phyloP scores from a whole-genome alignment of 2,888 invertebrate species.

The Patella pellucida region DNA sequence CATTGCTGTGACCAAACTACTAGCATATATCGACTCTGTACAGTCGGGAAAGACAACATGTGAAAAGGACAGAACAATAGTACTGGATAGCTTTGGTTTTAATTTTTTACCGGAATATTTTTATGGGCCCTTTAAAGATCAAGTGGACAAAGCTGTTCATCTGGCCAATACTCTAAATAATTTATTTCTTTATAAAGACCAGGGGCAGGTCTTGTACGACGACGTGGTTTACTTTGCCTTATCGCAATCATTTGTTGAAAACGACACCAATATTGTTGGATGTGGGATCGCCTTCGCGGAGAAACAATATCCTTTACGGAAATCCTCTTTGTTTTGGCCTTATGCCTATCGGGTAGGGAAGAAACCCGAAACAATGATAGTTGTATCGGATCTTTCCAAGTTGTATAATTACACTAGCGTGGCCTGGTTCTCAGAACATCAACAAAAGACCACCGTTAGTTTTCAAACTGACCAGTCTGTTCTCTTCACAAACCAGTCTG shows the following conservation, averaged over 20 bases:
- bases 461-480: slow-evolving; percentile 20
- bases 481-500: slow-evolving; percentile 26
- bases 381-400: slow-evolving; percentile 34
- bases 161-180: slow-evolving; percentile 46
- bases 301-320: slow-evolving; percentile 30
- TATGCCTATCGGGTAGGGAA: slow-evolving; percentile 41
- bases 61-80: neutral
- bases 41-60: neutral
- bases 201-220: slow-evolving; percentile 28
- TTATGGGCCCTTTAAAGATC: slow-evolving; percentile 27
- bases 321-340: slow-evolving; percentile 42
- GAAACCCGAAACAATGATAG: slow-evolving; percentile 22
- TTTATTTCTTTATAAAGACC: slow-evolving; percentile 36
- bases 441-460: slow-evolving; percentile 16
- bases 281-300: slow-evolving; percentile 54
- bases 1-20: neutral
- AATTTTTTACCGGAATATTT: slow-evolving; percentile 28
- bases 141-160: slow-evolving; percentile 41
- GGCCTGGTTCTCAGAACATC: slow-evolving; percentile 33
- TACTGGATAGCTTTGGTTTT: slow-evolving; percentile 5
- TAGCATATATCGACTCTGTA: neutral
- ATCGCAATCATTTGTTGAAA: slow-evolving; percentile 46
- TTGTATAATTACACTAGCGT: slow-evolving; percentile 32
- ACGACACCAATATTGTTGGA: slow-evolving; percentile 46
- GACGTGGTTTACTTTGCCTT: slow-evolving; percentile 42